phyloP scores from a whole-genome alignment of 2,113 vertebrate species.

The Bucco capensis region DNA sequence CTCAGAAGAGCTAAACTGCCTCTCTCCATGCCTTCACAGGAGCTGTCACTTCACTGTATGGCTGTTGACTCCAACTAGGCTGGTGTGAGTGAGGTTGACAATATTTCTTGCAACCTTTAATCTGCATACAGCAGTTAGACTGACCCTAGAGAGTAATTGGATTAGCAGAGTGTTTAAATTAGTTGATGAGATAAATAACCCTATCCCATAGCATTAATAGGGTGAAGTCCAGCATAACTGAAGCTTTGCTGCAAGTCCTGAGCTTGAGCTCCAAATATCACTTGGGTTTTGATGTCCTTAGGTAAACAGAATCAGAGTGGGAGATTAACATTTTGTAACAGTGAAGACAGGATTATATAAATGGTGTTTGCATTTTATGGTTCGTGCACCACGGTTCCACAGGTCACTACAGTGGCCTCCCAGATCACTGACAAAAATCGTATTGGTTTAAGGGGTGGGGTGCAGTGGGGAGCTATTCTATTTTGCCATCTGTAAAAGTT shows the following conservation, averaged over 20 bases:
- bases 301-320: not conserved
- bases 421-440: not conserved
- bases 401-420: not conserved
- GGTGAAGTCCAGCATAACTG: not conserved
- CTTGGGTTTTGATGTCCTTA: not conserved
- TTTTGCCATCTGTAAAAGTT: not conserved
- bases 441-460: not conserved
- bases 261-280: not conserved
- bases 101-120: not conserved
- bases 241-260: not conserved
- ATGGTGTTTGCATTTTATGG: not conserved
- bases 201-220: not conserved
- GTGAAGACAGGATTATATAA: not conserved
- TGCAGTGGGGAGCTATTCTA: not conserved
- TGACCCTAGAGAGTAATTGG: not conserved
- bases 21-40: not conserved
- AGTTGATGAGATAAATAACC: not conserved
- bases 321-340: not conserved
- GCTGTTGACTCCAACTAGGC: not conserved
- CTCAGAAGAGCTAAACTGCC: not conserved
- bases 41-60: accelerated
- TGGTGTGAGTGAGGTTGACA: not conserved
- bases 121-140: not conserved
- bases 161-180: not conserved
- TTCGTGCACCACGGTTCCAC: accelerated